phyloP scores from a whole-genome alignment of 23 tunicate species.

The Halocynthia roretzi region DNA sequence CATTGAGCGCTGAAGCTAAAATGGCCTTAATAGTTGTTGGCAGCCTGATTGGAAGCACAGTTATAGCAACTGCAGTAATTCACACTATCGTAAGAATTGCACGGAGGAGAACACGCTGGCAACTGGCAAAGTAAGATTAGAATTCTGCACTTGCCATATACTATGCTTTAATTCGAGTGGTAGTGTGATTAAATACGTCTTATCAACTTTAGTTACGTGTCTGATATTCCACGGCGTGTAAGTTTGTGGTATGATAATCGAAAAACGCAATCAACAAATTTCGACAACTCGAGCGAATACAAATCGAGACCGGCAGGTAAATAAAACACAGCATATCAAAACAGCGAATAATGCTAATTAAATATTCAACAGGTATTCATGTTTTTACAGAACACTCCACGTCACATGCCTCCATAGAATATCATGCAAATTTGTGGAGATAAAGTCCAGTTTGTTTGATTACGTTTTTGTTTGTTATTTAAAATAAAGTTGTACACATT shows the following conservation, averaged over 20 bases:
- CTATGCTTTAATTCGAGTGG: not conserved
- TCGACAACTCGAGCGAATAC: not conserved
- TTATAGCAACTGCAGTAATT: slow-evolving; percentile 7
- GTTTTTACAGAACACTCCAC: not conserved
- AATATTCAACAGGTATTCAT: not conserved
- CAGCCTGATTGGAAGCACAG: slow-evolving; percentile 11
- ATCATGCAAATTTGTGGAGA: slow-evolving; percentile 7
- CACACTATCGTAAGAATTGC: slow-evolving; percentile 9
- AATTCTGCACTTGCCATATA: not conserved
- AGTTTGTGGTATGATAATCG: slow-evolving; percentile 7
- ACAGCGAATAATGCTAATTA: not conserved
- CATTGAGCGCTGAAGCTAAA: slow-evolving; percentile 7
- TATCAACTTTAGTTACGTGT: not conserved
- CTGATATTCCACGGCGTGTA: not conserved
- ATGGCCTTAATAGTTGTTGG: slow-evolving; percentile 35
- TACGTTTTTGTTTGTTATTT: too few relatives aligned
- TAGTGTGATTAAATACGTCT: not conserved
- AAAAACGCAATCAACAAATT: not conserved
- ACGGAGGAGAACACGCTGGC: not conserved
- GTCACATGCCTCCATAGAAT: not conserved
- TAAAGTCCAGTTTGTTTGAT: too few relatives aligned
- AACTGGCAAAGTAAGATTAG: slow-evolving; percentile 1
- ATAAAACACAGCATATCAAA: not conserved
- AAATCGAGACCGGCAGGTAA: not conserved
- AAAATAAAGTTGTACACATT: too few relatives aligned